These are phyloP conservation scores for Zootoca vivipara DNA, from an alignment of 2,113 vertebrate species.

Conservation along the genomic window DNA sequence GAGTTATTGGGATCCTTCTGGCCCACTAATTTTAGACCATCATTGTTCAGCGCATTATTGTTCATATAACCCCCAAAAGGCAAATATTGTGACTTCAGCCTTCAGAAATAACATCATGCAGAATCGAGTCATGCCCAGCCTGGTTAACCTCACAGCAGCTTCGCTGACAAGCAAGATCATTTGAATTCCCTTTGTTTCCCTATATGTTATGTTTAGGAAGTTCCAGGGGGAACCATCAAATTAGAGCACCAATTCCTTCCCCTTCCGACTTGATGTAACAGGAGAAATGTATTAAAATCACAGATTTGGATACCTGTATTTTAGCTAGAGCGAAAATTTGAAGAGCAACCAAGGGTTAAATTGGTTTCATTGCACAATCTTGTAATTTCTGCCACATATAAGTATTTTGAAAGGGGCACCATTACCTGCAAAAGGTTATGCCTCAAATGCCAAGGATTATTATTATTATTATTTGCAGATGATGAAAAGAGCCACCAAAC, in stretches of 20 bases:
- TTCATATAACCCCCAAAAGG: constrained; percentile 1
- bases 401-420: background rate
- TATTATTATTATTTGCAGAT: background rate
- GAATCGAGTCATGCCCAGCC: background rate
- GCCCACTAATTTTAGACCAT: background rate
- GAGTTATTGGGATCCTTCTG: constrained; percentile 18
- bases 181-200: constrained; percentile 2
- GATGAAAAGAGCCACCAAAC: background rate
- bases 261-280: background rate
- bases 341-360: background rate
- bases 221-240: too few relatives aligned
- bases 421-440: background rate
- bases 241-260: background rate
- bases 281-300: background rate
- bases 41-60: background rate
- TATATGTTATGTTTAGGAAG: background rate
- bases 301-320: background rate
- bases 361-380: background rate
- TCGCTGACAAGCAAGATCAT: constrained; percentile 8
- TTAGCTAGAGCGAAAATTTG: background rate
- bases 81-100: background rate
- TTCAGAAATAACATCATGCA: background rate
- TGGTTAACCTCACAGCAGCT: constrained; percentile 10
- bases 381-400: background rate
- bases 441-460: background rate